phyloP scores from a whole-genome alignment of 2,888 invertebrate genomes.

The Folsomia manolachei region DNA sequence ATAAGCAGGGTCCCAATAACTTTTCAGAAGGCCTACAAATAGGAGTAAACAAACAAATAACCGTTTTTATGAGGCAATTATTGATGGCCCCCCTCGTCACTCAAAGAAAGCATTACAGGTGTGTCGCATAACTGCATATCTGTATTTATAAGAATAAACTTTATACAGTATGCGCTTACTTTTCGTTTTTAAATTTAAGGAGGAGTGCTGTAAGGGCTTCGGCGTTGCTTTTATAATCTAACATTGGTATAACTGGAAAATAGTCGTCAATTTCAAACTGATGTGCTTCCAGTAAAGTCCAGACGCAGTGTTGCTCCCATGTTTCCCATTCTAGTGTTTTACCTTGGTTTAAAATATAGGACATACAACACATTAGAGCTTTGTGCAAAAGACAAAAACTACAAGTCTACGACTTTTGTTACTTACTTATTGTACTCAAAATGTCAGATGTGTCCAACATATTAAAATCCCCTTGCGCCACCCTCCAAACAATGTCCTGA shows the following conservation, averaged over 20 bases:
- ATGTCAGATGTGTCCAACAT: slow-evolving; percentile 57
- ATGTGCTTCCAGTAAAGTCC: slow-evolving; percentile 93
- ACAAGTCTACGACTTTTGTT: slow-evolving; percentile 14
- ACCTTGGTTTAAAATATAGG: slow-evolving; percentile 25
- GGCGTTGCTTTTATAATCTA: slow-evolving; percentile 79
- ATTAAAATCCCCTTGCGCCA: slow-evolving; percentile 74
- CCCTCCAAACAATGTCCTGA: slow-evolving; percentile 84
- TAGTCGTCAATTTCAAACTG: slow-evolving; percentile 89
- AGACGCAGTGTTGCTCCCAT: slow-evolving; percentile 93
- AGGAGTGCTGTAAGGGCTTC: slow-evolving; percentile 89
- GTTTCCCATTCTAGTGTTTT: slow-evolving; percentile 89
- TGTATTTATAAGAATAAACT: not conserved
- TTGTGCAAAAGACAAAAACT: slow-evolving; percentile 5
- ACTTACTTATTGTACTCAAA: slow-evolving; percentile 39
- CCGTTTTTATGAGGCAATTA: not conserved
- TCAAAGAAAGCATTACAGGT: not conserved
- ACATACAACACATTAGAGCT: not conserved
- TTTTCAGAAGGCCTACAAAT: slow-evolving; percentile 72
- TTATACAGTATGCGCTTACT: slow-evolving; percentile 56
- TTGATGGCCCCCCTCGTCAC: too few relatives aligned
- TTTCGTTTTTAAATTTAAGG: slow-evolving; percentile 86
- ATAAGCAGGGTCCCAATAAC: slow-evolving; percentile 77
- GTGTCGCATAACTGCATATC: too few relatives aligned
- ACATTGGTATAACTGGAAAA: slow-evolving; percentile 72
- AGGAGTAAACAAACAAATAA: slow-evolving; percentile 9